phyloP scores from a whole-genome alignment of 2,797 vertebrate species.

The Heteromormyrus szaboi region DNA sequence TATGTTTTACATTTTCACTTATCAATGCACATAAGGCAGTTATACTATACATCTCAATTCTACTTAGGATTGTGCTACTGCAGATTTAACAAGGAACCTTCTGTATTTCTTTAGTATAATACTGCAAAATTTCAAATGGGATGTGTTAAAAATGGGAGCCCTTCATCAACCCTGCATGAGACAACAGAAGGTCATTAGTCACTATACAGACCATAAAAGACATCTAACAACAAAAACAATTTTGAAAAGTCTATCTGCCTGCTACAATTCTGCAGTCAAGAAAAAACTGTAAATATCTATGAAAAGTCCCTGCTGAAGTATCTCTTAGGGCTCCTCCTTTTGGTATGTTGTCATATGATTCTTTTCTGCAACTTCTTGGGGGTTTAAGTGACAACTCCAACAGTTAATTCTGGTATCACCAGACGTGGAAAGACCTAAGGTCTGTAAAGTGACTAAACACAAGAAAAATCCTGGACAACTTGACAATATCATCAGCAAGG shows the following conservation, averaged over 20 bases:
- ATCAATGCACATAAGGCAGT: neutral
- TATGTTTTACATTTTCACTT: neutral
- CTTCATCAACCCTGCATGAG: neutral
- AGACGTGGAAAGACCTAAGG: slow-evolving; percentile 38
- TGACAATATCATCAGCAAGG: slow-evolving; percentile 35
- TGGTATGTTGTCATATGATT: neutral
- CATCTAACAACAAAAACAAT: neutral
- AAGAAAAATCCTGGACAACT: slow-evolving; percentile 29
- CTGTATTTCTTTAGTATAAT: neutral
- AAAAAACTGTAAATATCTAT: neutral
- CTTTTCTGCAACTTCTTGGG: neutral
- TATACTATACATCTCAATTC: neutral
- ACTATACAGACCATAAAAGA: slow-evolving; percentile 1
- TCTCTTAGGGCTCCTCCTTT: neutral
- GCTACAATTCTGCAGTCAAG: neutral
- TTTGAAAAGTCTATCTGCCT: neutral
- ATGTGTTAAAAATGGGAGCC: neutral
- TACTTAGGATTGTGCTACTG: neutral
- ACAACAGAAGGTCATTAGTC: neutral
- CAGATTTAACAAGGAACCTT: neutral
- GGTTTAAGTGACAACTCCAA: neutral
- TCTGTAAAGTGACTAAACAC: slow-evolving; percentile 31
- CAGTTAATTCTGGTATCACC: neutral
- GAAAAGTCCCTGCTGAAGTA: neutral
- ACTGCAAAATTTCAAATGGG: neutral